Evolutionary conservation across 2,797 vertebrate species (phyloP), one percentile per base, ranked within the genome.

Genomic region (Delichon dasypus): DNA sequence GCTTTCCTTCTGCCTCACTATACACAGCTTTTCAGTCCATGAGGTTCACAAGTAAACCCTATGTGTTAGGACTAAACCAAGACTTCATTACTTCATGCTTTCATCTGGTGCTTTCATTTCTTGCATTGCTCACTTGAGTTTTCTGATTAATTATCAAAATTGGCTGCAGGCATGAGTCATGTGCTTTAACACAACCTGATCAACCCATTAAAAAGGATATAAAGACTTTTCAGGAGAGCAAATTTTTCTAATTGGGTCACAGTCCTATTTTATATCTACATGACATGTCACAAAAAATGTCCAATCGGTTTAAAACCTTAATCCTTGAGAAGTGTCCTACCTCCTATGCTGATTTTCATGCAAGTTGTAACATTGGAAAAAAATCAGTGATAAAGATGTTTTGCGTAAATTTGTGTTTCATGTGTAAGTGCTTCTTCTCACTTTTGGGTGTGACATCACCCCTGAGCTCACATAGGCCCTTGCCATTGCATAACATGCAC

Each of bases 71-170:
- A 60, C 16, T 71, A 90, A 84, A 81, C 3, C 1, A 2, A 86
- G 48, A 45, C 27, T 60, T 82, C 26, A 26, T 62, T 70, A 21
- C 7, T 47, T 19, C 60, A 47, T 55, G 44, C 5, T 58, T 7
- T 79, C 17, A 25, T 70, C 62, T 58, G 20, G 13, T 72, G 23
- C 19, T 88, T 86, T 81, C 15, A 51, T 16, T 66, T 70, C 64
- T 58, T 82, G 21, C 45, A 36, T 47, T 91, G 57, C 26, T 95
- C 71, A 42, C 32, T 94, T 60, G 40, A 86, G 26, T 88, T 76
- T 91, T 60, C 71, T 71, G 68, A 90, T 26, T 95, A 91, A 91
- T 91, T 91, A 84, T 53, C 60, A 79, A 86, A 91, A 94, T 19
- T 84, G 58, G 29, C 82, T 86, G 40, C 48, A 82, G 45, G 47